Percentiles rank a stretch among this genome's conserved stretches.
Evolutionary conservation across 2,888 invertebrate species (phyloP).

Genomic region (Isoperla grammatica): DNA sequence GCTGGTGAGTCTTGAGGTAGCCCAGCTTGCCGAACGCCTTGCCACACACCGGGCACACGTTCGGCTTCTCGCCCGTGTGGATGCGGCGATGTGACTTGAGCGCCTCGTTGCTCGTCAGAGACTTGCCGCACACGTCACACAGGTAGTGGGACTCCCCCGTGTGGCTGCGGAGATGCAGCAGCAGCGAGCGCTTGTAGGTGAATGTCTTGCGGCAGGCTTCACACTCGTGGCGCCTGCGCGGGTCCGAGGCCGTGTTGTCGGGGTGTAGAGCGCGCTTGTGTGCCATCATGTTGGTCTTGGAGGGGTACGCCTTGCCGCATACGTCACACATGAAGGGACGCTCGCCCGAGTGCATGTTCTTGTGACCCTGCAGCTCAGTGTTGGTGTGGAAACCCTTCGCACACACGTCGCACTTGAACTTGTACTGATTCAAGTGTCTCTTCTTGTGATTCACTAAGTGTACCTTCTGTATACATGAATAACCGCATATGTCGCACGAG

Average conservation of each 20-base stretch:
- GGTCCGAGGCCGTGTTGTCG: constrained; percentile 36
- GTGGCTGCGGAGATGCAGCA: constrained; percentile 37
- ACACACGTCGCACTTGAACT: constrained; percentile 22
- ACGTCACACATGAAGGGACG: constrained; percentile 43
- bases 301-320: constrained; percentile 48
- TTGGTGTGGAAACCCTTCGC: constrained; percentile 25
- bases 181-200: constrained; percentile 35
- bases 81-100: constrained; percentile 27
- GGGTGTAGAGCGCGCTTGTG: constrained; percentile 45
- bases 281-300: constrained; percentile 50
- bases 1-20: constrained; percentile 49
- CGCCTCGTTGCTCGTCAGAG: constrained; percentile 33
- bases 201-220: constrained; percentile 36
- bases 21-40: constrained; percentile 54
- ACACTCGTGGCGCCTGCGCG: constrained; percentile 36
- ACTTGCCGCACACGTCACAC: constrained; percentile 29
- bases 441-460: constrained; percentile 25
- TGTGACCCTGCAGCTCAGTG: constrained; percentile 20
- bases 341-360: constrained; percentile 38
- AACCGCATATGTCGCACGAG: constrained; percentile 41
- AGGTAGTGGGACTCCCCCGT: constrained; percentile 37
- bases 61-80: constrained; percentile 52
- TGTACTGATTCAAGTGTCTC: constrained; percentile 23
- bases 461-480: constrained; percentile 23
- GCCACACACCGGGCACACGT: constrained; percentile 51